Evolutionary conservation across 2,888 invertebrate genomes (phyloP).

Genomic region (Mimachlamys varia): DNA sequence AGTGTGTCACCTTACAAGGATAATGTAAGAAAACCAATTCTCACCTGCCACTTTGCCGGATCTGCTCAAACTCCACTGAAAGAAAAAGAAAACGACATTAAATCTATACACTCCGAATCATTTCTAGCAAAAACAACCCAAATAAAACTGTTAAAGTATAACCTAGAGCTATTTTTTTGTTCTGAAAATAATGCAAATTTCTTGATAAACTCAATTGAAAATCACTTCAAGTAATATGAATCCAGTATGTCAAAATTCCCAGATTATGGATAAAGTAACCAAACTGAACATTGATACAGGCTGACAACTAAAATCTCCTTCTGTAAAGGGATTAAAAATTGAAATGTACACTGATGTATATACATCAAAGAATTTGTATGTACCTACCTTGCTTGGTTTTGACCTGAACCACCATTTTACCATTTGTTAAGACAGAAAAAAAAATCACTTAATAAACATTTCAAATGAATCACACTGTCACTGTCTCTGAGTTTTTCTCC

Average conservation of each 20-base stretch:
- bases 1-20: too few relatives aligned
- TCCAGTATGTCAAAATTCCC: too few relatives aligned
- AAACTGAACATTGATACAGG: too few relatives aligned
- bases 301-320: not conserved
- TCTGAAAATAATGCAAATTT: too few relatives aligned
- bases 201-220: too few relatives aligned
- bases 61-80: conserved; percentile 71
- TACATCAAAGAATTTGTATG: not conserved
- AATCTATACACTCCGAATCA: not conserved
- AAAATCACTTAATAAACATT: not conserved
- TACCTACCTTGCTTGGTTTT: not conserved
- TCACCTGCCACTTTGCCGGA: conserved; percentile 69
- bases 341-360: too few relatives aligned
- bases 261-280: too few relatives aligned
- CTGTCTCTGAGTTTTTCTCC: not conserved
- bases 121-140: too few relatives aligned
- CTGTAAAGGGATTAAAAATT: too few relatives aligned
- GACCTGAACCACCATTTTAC: not conserved
- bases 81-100: conserved; percentile 42
- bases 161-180: too few relatives aligned
- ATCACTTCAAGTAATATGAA: too few relatives aligned
- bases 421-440: not conserved
- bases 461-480: not conserved
- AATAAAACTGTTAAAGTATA: too few relatives aligned
- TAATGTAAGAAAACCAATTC: conserved; percentile 15